These are phyloP conservation scores for Nysson spinosus DNA, from an alignment of 2,888 invertebrate genomes.

Conservation along the genomic window DNA sequence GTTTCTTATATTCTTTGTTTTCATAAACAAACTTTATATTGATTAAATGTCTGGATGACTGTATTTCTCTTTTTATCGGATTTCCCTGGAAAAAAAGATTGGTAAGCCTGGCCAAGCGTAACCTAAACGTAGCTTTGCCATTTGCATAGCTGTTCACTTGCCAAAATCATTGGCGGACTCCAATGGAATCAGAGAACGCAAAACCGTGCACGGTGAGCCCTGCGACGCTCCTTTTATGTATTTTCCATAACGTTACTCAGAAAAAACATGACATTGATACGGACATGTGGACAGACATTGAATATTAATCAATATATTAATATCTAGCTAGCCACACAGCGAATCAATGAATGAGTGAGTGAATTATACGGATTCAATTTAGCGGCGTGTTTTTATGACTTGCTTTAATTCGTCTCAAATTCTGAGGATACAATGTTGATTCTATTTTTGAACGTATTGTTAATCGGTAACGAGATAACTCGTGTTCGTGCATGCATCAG, in stretches of 20 bases:
- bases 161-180: slow-evolving; percentile 36
- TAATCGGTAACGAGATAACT: no score
- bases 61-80: not conserved
- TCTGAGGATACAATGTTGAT: no score
- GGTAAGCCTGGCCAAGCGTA: slow-evolving; percentile 10
- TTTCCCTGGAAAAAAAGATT: not conserved
- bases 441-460: no score
- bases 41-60: no score
- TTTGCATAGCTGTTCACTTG: slow-evolving; percentile 39
- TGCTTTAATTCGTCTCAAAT: no score
- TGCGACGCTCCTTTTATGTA: slow-evolving; percentile 50
- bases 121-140: slow-evolving; percentile 20
- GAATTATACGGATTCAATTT: no score
- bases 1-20: no score
- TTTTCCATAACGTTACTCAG: slow-evolving; percentile 16
- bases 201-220: slow-evolving; percentile 18
- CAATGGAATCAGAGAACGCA: slow-evolving; percentile 21
- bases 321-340: no score
- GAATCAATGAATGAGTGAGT: no score
- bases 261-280: slow-evolving; percentile 21
- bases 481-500: no score
- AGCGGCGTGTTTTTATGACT: no score
- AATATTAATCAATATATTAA: slow-evolving; percentile 45
- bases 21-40: no score
- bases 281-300: slow-evolving; percentile 23